These are phyloP conservation scores for Lepeophtheirus salmonis DNA, from an alignment of 1,140 invertebrate species.

Conservation along the genomic window DNA sequence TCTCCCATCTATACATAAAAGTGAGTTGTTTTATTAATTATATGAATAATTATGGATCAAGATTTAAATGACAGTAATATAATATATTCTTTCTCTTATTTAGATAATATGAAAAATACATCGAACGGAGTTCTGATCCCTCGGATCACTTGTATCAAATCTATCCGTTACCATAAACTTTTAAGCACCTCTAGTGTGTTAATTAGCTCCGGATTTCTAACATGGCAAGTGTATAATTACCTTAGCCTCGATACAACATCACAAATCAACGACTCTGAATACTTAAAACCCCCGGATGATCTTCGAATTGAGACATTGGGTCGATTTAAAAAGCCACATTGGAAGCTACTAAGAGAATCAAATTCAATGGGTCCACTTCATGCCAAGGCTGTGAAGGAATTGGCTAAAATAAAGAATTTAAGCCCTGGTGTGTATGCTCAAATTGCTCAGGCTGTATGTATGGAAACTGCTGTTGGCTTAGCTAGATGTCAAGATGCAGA, in stretches of 20 bases:
- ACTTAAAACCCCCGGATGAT: background rate
- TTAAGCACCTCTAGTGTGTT: background rate
- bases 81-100: too few relatives aligned
- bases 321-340: background rate
- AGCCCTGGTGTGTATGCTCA: background rate
- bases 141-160: too few relatives aligned
- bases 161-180: background rate
- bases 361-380: background rate
- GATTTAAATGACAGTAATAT: too few relatives aligned
- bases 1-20: too few relatives aligned
- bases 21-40: too few relatives aligned
- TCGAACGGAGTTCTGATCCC: too few relatives aligned
- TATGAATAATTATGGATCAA: too few relatives aligned
- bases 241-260: background rate
- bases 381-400: background rate
- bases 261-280: background rate
- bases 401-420: background rate
- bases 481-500: background rate
- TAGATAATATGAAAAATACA: too few relatives aligned
- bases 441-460: background rate
- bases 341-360: background rate
- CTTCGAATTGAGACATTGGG: background rate
- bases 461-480: constrained; percentile 5
- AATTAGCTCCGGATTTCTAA: background rate
- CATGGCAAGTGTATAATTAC: background rate